These are phyloP conservation scores for Drosophila kanekoi DNA, from an alignment of 2,888 invertebrate genomes.

Conservation along the genomic window DNA sequence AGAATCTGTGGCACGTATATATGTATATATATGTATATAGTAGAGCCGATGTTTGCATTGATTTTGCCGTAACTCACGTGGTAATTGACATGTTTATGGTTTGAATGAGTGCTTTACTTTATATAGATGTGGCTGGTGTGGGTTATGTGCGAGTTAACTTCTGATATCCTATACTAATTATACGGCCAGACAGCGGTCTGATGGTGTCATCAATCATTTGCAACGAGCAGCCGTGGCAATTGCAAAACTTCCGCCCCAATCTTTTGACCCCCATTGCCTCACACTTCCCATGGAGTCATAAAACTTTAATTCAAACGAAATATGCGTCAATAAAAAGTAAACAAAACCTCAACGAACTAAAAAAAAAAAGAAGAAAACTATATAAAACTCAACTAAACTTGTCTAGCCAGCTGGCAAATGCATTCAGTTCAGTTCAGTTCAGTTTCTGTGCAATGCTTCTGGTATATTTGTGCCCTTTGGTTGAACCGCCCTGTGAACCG, in stretches of 20 bases:
- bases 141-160: slow-evolving; percentile 5
- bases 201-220: slow-evolving; percentile 67
- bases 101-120: slow-evolving; percentile 53
- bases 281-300: slow-evolving; percentile 52
- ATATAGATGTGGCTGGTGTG: slow-evolving; percentile 11
- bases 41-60: slow-evolving; percentile 61
- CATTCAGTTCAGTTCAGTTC: slow-evolving; percentile 35
- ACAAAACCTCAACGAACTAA: slow-evolving; percentile 46
- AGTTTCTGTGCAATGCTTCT: slow-evolving; percentile 26
- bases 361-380: slow-evolving; percentile 1
- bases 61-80: slow-evolving; percentile 73
- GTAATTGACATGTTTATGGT: slow-evolving; percentile 77
- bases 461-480: slow-evolving; percentile 46
- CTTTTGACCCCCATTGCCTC: slow-evolving; percentile 49
- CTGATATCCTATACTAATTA: slow-evolving; percentile 58
- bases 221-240: slow-evolving; percentile 28
- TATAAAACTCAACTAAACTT: slow-evolving; percentile 35
- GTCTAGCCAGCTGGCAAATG: slow-evolving; percentile 49
- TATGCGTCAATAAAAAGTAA: slow-evolving; percentile 64
- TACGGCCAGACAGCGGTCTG: slow-evolving; percentile 18
- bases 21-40: slow-evolving; percentile 2
- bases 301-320: slow-evolving; percentile 63
- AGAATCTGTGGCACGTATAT: slow-evolving; percentile 34
- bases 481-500: slow-evolving; percentile 53
- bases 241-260: slow-evolving; percentile 69